phyloP scores from a whole-genome alignment of 1,140 invertebrate genomes.

The Drosophila tani region DNA sequence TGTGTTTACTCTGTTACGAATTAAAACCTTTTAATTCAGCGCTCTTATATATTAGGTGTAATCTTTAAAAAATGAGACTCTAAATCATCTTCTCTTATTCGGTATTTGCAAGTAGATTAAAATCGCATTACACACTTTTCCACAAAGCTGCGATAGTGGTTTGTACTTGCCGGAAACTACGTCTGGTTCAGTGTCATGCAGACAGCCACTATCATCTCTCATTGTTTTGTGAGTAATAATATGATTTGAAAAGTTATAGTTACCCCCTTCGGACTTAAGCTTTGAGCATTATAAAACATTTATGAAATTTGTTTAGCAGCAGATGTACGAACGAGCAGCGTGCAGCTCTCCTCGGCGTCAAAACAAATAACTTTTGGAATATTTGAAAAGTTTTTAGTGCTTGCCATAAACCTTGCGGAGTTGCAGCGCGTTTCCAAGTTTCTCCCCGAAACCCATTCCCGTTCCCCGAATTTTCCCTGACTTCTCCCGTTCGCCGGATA shows the following conservation, averaged over 20 bases:
- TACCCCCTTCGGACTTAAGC: not conserved
- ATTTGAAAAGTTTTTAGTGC: slow-evolving; percentile 38
- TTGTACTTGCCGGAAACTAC: not conserved
- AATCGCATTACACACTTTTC: not conserved
- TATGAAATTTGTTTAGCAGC: slow-evolving; percentile 13
- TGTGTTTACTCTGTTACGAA: not conserved
- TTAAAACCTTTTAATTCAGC: not conserved
- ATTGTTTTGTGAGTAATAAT: slow-evolving; percentile 19
- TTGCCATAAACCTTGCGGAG: slow-evolving; percentile 18
- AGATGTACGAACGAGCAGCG: not conserved
- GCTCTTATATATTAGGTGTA: not conserved
- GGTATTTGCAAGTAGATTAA: not conserved
- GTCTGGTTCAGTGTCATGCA: not conserved
- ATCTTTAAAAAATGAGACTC: not conserved
- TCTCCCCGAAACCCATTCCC: not conserved
- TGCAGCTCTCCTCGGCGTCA: not conserved
- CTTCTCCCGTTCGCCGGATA: too few relatives aligned
- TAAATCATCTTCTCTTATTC: not conserved
- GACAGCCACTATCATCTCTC: slow-evolving; percentile 1
- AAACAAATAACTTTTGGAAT: slow-evolving; percentile 30
- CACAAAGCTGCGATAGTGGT: not conserved
- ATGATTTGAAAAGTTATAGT: slow-evolving; percentile 31
- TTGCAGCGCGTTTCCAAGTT: slow-evolving; percentile 24
- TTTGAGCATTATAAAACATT: slow-evolving; percentile 15
- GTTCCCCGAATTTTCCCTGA: not conserved